These are phyloP conservation scores for Antennarius striatus DNA, from an alignment of 2,113 vertebrate genomes.

Conservation along the genomic window DNA sequence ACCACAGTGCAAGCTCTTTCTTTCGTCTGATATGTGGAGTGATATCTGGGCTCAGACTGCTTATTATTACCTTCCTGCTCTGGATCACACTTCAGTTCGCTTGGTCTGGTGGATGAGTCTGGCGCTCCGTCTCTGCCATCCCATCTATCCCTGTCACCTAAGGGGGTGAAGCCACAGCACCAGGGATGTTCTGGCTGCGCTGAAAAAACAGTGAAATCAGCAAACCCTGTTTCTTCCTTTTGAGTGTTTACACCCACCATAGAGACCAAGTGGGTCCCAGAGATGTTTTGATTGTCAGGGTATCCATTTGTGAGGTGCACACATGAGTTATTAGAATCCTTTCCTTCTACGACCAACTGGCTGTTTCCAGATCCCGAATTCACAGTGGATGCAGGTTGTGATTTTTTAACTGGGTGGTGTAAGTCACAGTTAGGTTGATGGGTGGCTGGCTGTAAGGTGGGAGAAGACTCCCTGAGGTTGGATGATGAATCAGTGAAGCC, in stretches of 20 bases:
- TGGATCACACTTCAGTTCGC: constrained; percentile 16
- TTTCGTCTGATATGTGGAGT: constrained; percentile 8
- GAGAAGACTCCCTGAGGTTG: constrained; percentile 66
- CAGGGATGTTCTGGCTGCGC: constrained; percentile 59
- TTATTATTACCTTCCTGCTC: constrained; percentile 30
- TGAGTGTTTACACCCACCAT: constrained; percentile 56
- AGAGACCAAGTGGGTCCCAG: constrained; percentile 64
- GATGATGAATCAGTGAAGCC: constrained; percentile 77
- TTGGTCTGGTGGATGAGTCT: constrained; percentile 37
- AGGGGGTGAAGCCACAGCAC: constrained; percentile 65
- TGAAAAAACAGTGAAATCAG: constrained; percentile 86
- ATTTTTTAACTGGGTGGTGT: constrained; percentile 69
- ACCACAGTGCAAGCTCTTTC: constrained; percentile 28
- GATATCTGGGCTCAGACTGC: constrained; percentile 64
- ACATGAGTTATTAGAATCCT: constrained; percentile 28
- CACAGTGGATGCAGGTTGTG: constrained; percentile 58
- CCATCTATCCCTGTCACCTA: constrained; percentile 59
- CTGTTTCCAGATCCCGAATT: constrained; percentile 52
- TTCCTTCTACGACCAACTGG: constrained; percentile 29
- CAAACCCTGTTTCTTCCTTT: constrained; percentile 82
- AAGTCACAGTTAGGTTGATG: constrained; percentile 71
- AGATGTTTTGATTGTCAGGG: constrained; percentile 56
- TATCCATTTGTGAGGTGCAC: constrained; percentile 86
- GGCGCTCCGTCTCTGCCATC: constrained; percentile 47
- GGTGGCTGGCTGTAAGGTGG: constrained; percentile 77